phyloP scores from a whole-genome alignment of 2,888 invertebrate species.

The Athalia cordata region DNA sequence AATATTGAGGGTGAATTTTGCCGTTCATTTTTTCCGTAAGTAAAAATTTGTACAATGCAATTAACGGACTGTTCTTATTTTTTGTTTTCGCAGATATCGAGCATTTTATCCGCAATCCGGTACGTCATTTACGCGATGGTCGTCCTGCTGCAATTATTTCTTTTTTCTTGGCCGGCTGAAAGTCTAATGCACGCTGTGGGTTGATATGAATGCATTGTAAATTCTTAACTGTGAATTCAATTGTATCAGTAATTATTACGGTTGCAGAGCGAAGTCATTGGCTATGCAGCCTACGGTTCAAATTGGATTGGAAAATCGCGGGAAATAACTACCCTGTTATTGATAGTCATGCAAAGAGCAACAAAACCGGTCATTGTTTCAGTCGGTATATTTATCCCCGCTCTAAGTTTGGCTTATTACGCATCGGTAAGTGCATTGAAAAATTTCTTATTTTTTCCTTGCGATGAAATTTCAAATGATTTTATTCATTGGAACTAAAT shows the following conservation, averaged over 20 bases:
- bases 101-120: background rate
- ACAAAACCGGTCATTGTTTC: slow-evolving; percentile 16
- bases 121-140: slow-evolving; percentile 11
- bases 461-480: background rate
- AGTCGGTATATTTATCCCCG: slow-evolving; percentile 10
- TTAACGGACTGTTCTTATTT: no score
- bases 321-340: slow-evolving; percentile 14
- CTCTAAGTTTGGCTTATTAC: slow-evolving; percentile 16
- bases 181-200: slow-evolving; percentile 3
- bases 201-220: background rate
- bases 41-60: background rate
- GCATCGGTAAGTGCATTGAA: slow-evolving; percentile 1
- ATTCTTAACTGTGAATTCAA: background rate
- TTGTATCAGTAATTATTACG: background rate
- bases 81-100: background rate
- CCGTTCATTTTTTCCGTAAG: background rate
- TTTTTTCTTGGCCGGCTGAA: slow-evolving; percentile 26
- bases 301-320: slow-evolving; percentile 10
- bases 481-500: background rate
- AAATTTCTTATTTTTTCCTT: background rate
- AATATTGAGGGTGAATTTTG: slow-evolving; percentile 3
- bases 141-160: slow-evolving; percentile 3
- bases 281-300: slow-evolving; percentile 14
- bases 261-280: slow-evolving; percentile 16
- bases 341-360: slow-evolving; percentile 17